Evolutionary conservation across 2,797 vertebrate species (phyloP).

Genomic region (Lagorchestes hirsutus): DNA sequence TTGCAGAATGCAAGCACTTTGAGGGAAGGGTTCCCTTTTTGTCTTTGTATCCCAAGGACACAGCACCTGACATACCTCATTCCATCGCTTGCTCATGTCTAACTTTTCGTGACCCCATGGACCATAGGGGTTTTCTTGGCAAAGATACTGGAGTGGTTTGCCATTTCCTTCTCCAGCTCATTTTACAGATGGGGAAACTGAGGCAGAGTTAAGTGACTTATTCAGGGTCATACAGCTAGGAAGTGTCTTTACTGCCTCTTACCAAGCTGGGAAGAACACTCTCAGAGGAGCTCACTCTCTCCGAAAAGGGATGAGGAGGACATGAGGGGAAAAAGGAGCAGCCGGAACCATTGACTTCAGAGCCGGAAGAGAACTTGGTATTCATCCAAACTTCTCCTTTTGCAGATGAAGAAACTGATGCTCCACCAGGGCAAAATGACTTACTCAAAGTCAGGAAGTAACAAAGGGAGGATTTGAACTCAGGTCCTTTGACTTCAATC

Average conservation of each 20-base stretch:
- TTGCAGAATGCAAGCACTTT: neutral
- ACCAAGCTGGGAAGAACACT: neutral
- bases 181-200: neutral
- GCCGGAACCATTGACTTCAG: neutral
- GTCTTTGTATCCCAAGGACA: neutral
- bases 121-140: neutral
- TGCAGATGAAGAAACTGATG: neutral
- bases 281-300: neutral
- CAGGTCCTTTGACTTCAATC: neutral
- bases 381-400: too few relatives aligned
- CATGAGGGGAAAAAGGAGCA: neutral
- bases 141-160: neutral
- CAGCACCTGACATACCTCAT: neutral
- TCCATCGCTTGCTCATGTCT: neutral
- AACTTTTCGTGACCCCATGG: neutral
- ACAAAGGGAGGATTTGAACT: neutral
- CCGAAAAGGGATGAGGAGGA: neutral
- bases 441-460: neutral
- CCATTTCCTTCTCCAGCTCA: neutral
- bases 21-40: neutral
- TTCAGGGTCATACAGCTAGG: neutral
- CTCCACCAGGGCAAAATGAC: neutral
- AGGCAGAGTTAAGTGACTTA: neutral
- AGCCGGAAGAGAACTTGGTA: too few relatives aligned
- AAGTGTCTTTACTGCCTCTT: neutral